Evolutionary conservation across 2,113 vertebrate genomes (phyloP), one percentile per base, ranked within the genome.

Genomic region (Aphyosemion australe): DNA sequence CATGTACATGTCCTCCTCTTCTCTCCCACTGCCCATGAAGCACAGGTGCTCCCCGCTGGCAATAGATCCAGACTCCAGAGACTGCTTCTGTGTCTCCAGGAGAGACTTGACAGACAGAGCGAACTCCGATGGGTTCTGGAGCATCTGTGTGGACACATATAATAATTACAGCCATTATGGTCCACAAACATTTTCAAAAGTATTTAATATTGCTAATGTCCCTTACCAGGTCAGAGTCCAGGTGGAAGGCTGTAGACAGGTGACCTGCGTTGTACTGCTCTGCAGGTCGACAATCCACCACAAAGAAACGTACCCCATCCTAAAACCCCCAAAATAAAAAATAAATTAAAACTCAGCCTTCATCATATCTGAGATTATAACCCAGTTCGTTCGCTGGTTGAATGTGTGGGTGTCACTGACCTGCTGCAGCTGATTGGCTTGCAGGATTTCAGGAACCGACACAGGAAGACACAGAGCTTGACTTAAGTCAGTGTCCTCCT

Each of bases 1-100:
- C 97, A 99, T 99, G 79, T 99, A 99, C 97, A 99, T 99, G 89
- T 99, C 97, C 86, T 99, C 97, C 69, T 99, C 97, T 74, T 99
- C 97, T n/a, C 97, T 90, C 63, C 97, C 97, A 37, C 97, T 99
- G 78, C 97, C 97, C 97, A 99, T 98, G 85, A 99, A 99, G 84
- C 97, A 99, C 62, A 99, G 93, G 57, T 99, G 97, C 56, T 99
- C 96, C 59, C 97, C 97, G 8, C 96, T 95, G 71, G 97, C 97
- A 9, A 99, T 74, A 37, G 97, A 99, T 50, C 97, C 97, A 0
- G 97, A 98, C 79, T 99, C 95, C 31, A 99, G 90, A 32, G 97
- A 97, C 37, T 98, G 97, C 19, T 97, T 99, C 90, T 99, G 97
- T n/a, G 97, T 93, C 90, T 99, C 97, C 86, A 99, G 76, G 42